Conservation (phyloP, 1,140 invertebrate genomes). For the Anoplolepis gracilipes region DNA sequence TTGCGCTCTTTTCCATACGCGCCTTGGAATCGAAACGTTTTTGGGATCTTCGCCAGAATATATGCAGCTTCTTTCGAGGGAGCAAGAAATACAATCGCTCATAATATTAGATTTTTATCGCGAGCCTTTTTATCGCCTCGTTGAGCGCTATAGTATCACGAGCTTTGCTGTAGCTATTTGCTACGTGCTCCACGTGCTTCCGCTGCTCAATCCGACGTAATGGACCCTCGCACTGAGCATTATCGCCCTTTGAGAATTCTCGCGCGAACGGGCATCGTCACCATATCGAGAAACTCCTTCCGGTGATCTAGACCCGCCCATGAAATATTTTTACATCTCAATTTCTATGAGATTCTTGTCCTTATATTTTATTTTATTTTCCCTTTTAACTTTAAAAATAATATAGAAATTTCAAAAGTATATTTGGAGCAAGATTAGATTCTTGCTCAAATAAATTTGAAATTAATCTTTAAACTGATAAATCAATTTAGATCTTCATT, state of each 20-base stretch:
- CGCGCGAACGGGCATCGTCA: background rate
- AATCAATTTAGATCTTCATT: background rate
- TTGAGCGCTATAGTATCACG: constrained; percentile 7
- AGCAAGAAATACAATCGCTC: constrained; percentile 38
- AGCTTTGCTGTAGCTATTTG: background rate
- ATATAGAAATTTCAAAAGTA: background rate
- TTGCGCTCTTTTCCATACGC: constrained; percentile 38
- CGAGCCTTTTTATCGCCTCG: constrained; percentile 29
- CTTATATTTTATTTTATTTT: background rate
- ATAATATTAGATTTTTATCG: constrained; percentile 55
- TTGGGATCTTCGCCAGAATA: background rate
- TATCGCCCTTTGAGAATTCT: constrained; percentile 51
- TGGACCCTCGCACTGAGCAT: constrained; percentile 29
- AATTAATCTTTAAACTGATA: constrained; percentile 1
- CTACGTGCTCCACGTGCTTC: constrained; percentile 31
- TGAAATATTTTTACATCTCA: background rate
- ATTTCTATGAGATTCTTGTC: background rate
- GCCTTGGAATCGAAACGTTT: background rate
- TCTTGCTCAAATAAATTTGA: background rate
- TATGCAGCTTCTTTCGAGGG: background rate
- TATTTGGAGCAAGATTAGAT: constrained; percentile 10
- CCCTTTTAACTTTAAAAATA: background rate
- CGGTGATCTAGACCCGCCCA: background rate
- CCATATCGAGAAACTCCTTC: constrained; percentile 19
- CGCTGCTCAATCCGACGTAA: constrained; percentile 21